These are phyloP conservation scores for Cyprinodon brontotheroides DNA, from an alignment of 2,113 vertebrate species.

Conservation along the genomic window DNA sequence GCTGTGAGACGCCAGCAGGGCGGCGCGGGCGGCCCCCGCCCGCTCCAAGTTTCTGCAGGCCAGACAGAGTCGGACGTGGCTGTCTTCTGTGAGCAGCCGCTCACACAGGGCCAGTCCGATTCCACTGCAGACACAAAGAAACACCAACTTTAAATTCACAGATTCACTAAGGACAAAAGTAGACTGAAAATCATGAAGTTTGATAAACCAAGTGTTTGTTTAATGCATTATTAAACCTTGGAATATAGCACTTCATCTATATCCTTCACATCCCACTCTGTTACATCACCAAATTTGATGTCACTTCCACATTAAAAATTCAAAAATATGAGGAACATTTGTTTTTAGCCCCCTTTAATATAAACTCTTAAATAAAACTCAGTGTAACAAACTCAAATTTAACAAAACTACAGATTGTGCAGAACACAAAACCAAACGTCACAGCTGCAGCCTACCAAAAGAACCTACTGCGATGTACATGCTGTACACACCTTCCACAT, in stretches of 20 bases:
- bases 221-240: no score
- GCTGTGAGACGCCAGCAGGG: constrained; percentile 77
- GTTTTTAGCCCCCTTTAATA: background rate
- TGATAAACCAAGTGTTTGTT: no score
- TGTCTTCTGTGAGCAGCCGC: constrained; percentile 83
- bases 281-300: background rate
- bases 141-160: background rate
- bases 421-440: background rate
- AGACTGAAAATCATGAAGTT: no score
- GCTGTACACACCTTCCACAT: no score
- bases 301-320: background rate
- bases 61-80: constrained; percentile 85
- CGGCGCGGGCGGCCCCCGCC: constrained; percentile 76
- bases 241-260: background rate
- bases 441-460: background rate
- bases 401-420: background rate
- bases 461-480: background rate
- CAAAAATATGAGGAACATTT: background rate
- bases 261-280: background rate
- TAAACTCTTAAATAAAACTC: background rate
- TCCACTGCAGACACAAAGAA: constrained; percentile 76
- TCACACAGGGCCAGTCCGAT: constrained; percentile 89
- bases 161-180: background rate
- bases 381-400: background rate
- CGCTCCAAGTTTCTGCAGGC: constrained; percentile 86